A percentile compares a stretch with the other conserved stretches of the same genome.
These are phyloP conservation scores for Nettapus auritus DNA, from an alignment of 2,113 vertebrate species.

Conservation along the genomic window DNA sequence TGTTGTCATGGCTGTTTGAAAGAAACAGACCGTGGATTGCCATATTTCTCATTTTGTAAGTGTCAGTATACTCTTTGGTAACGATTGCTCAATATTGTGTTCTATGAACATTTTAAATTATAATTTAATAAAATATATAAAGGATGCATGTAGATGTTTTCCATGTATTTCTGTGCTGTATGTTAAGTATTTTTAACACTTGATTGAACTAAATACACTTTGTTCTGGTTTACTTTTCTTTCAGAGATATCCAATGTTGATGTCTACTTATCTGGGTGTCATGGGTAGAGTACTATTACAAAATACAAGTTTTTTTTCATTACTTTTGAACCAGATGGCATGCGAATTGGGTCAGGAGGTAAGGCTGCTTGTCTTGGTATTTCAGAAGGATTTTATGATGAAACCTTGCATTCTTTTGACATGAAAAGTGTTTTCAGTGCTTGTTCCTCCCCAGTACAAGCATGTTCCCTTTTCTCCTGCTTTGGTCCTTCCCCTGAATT, in stretches of 20 bases:
- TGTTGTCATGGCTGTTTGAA: neutral
- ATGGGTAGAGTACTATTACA: conserved; percentile 92
- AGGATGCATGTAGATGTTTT: neutral
- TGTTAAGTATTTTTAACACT: neutral
- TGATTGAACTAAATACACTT: neutral
- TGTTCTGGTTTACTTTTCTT: neutral
- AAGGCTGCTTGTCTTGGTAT: conserved; percentile 26
- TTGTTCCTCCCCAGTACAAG: neutral
- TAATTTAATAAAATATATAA: neutral
- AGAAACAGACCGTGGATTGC: neutral
- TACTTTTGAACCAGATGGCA: conserved; percentile 91
- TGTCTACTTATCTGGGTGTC: conserved; percentile 95
- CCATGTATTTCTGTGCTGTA: neutral
- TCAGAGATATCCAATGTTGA: conserved; percentile 94
- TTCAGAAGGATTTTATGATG: neutral
- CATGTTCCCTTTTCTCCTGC: neutral
- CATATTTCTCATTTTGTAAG: neutral
- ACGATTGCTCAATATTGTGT: neutral
- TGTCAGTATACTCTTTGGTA: neutral
- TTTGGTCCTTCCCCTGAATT: neutral
- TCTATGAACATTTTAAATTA: neutral
- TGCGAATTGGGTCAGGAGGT: conserved; percentile 91
- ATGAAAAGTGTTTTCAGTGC: neutral
- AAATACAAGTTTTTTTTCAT: conserved; percentile 92
- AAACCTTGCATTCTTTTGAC: neutral